A percentile compares a stretch with the other conserved stretches of the same genome.
Evolutionary conservation across 2,797 vertebrate genomes (phyloP).

Genomic region (Lophotriccus pileatus): DNA sequence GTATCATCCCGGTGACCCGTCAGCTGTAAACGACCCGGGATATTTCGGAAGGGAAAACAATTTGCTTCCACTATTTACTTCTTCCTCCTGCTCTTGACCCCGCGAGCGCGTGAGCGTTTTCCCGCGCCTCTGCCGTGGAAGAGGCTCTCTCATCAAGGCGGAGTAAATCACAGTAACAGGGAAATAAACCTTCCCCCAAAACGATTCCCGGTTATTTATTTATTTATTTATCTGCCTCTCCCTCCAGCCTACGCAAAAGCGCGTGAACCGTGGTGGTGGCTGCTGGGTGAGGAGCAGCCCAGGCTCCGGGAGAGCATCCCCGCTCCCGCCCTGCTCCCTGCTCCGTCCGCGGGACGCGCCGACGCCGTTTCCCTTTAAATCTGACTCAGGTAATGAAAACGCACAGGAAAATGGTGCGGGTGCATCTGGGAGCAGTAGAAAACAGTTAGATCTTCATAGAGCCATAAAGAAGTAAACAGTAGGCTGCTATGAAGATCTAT

Average conservation of each 20-base stretch:
- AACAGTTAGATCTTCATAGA: conserved; percentile 74
- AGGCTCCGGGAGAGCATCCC: neutral
- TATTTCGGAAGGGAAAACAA: conserved; percentile 13
- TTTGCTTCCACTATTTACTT: conserved; percentile 12
- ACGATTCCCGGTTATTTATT: conserved; percentile 8
- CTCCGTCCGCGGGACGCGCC: neutral
- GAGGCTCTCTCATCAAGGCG: conserved; percentile 27
- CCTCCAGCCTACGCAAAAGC: neutral
- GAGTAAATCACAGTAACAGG: conserved; percentile 64
- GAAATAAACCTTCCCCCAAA: conserved; percentile 54
- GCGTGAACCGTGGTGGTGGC: neutral
- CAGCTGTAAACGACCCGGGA: neutral
- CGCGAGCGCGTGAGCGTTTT: neutral
- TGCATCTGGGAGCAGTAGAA: conserved; percentile 73
- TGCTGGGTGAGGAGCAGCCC: neutral
- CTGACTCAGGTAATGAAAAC: conserved; percentile 59
- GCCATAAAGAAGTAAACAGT: conserved; percentile 83
- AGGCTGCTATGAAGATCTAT: conserved; percentile 89
- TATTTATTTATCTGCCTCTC: neutral
- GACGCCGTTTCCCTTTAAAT: conserved; percentile 43
- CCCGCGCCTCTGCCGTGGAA: neutral
- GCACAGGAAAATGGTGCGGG: conserved; percentile 53
- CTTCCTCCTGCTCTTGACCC: conserved; percentile 35
- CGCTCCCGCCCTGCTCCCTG: neutral
- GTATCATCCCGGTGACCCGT: neutral